These are phyloP conservation scores for Neria commutata DNA, from an alignment of 2,888 invertebrate species.

Conservation along the genomic window DNA sequence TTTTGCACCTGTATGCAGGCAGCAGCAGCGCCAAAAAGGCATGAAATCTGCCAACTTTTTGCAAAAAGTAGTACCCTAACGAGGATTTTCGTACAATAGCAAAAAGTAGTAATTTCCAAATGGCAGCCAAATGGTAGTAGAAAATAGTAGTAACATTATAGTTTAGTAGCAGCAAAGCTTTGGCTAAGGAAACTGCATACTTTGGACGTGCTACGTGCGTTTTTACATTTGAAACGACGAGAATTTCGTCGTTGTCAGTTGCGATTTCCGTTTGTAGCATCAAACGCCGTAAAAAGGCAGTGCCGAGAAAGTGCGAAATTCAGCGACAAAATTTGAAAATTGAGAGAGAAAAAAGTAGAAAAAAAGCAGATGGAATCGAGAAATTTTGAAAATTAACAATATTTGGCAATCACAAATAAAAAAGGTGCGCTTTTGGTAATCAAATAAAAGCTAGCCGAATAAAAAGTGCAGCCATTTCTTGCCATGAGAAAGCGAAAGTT, in stretches of 20 bases:
- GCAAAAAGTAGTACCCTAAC: not conserved
- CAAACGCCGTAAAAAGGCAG: not conserved
- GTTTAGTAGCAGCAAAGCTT: slow-evolving; percentile 13
- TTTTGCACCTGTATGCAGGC: slow-evolving; percentile 12
- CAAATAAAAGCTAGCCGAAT: no score
- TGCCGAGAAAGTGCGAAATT: not conserved
- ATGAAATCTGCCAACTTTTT: not conserved
- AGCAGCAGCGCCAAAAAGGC: slow-evolving; percentile 1
- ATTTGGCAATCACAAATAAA: no score
- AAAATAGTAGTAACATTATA: not conserved
- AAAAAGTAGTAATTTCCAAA: not conserved
- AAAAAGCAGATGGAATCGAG: not conserved
- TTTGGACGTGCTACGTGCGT: not conserved
- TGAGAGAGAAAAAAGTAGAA: not conserved
- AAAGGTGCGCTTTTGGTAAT: no score
- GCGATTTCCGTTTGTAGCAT: not conserved
- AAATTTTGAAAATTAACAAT: no score
- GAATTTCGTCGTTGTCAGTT: slow-evolving; percentile 39
- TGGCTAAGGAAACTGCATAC: not conserved
- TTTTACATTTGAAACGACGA: slow-evolving; percentile 8
- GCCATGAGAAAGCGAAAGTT: no score
- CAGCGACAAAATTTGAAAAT: not conserved
- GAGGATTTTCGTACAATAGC: not conserved
- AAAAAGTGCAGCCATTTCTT: no score
- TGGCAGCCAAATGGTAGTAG: not conserved